Evolutionary conservation across 2,888 invertebrate species (phyloP), one percentile per base, ranked within the genome.

Genomic region (Papilio demoleus): DNA sequence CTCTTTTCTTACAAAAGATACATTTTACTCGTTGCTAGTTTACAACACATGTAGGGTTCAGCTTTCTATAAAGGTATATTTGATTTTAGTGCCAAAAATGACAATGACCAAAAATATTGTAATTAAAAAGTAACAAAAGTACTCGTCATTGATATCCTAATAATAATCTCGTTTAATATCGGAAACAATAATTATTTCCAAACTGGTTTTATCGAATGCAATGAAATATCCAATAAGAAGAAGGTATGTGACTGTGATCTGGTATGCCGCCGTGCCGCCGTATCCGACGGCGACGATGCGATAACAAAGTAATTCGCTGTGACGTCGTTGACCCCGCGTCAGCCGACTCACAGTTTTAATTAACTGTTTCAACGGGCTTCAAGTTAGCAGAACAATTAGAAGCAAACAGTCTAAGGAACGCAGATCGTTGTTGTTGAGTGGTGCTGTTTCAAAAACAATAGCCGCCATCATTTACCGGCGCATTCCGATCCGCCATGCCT

Each of bases 401-500:
- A 63, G 50, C 63, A 67, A 65, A 58, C 56, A 59, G 47, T 9
- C 59, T 60, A 59, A 40, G 70, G 71, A 68, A 45, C 65, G 56
- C 60, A 65, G 40, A 60, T 61, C 68, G 67, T 75, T 67, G 67
- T 11, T 22, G 11, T 12, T 2, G 4, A 45, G 65, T 68, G 72
- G 72, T 73, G 74, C 70, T 68, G 66, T 70, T 68, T 71, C 70
- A 68, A 73, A 76, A 79, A 81, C 78, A 79, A 77, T 72, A 76
- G 67, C 70, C 73, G 72, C 73, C 75, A 74, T 73, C 72, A 70
- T 70, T 70, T 70, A 73, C 82, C 81, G 81, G 80, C 77, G 78
- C 81, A 85, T 81, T 83, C 79, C 76, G 73, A 71, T 76, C 74
- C 72, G 73, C 74, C 76, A 79, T 79, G 76, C 72, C 74, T 74